These are phyloP conservation scores for Triplophysa yarkandensis DNA, from an alignment of 2,797 vertebrate genomes.

Conservation along the genomic window DNA sequence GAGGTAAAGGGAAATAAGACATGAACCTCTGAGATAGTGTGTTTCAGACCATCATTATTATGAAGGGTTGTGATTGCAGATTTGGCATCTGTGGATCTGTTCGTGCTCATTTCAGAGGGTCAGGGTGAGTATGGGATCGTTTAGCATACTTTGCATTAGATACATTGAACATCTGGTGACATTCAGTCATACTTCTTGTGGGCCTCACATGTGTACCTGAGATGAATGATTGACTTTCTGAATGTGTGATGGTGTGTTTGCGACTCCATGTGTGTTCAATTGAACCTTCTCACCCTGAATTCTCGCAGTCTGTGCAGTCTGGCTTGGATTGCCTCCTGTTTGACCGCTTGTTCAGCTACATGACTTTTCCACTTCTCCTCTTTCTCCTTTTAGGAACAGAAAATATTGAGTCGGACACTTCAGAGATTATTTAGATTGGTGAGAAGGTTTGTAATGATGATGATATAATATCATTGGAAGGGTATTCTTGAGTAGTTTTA, in stretches of 20 bases:
- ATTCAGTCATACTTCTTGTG: slow-evolving; percentile 35
- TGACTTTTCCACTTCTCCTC: slow-evolving; percentile 70
- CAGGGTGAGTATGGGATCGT: slow-evolving; percentile 21
- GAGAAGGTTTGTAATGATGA: slow-evolving; percentile 10
- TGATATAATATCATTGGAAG: not conserved
- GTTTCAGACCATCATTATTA: not conserved
- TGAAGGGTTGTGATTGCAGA: not conserved
- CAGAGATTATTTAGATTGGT: slow-evolving; percentile 4
- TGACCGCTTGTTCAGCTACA: slow-evolving; percentile 64
- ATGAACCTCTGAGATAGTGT: not conserved
- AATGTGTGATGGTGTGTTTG: slow-evolving; percentile 12
- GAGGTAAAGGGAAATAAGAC: slow-evolving; percentile 20
- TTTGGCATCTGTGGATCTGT: slow-evolving; percentile 14
- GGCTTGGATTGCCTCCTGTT: slow-evolving; percentile 65
- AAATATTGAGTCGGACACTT: slow-evolving; percentile 9
- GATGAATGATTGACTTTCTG: slow-evolving; percentile 23
- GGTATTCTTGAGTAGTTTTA: not conserved
- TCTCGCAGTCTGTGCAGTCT: slow-evolving; percentile 67
- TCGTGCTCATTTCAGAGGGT: not conserved
- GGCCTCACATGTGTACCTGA: slow-evolving; percentile 41
- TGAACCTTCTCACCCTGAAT: slow-evolving; percentile 70
- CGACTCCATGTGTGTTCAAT: slow-evolving; percentile 19
- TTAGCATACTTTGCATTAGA: slow-evolving; percentile 35
- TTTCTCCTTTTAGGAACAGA: slow-evolving; percentile 64
- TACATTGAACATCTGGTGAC: slow-evolving; percentile 47